These are phyloP conservation scores for Rhegmatorhina hoffmannsi DNA, from an alignment of 2,113 vertebrate species.

Conservation along the genomic window DNA sequence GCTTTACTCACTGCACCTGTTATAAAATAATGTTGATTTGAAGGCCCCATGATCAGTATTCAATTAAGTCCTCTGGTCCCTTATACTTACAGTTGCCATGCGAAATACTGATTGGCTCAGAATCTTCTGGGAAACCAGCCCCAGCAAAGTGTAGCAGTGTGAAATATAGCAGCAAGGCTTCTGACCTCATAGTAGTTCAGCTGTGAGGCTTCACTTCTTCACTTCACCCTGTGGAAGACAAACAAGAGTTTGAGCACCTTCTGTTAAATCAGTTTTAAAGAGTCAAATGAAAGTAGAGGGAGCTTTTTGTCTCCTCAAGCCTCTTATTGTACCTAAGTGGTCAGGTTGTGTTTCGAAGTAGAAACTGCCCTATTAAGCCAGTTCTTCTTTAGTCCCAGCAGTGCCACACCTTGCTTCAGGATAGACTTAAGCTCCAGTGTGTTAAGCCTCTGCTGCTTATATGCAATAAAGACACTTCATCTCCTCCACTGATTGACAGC, in stretches of 20 bases:
- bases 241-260: constrained; percentile 4
- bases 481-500: background rate
- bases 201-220: constrained; percentile 82
- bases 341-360: background rate
- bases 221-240: constrained; percentile 86
- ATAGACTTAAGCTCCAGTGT: background rate
- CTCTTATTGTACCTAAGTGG: background rate
- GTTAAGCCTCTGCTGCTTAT: background rate
- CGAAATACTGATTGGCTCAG: constrained; percentile 98
- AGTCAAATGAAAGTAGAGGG: background rate
- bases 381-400: background rate
- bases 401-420: background rate
- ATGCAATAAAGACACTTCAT: background rate
- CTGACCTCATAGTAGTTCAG: constrained; percentile 97
- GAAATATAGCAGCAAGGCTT: constrained; percentile 97
- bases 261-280: background rate
- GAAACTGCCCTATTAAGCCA: background rate
- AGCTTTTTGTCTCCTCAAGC: background rate
- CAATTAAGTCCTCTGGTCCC: background rate
- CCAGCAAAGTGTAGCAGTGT: constrained; percentile 92
- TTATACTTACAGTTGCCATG: constrained; percentile 98
- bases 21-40: background rate
- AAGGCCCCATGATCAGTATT: background rate
- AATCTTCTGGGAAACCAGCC: constrained; percentile 98
- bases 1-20: background rate